Conservation (phyloP, 2,113 vertebrate genomes). For the Baryphthengus martii region DNA sequence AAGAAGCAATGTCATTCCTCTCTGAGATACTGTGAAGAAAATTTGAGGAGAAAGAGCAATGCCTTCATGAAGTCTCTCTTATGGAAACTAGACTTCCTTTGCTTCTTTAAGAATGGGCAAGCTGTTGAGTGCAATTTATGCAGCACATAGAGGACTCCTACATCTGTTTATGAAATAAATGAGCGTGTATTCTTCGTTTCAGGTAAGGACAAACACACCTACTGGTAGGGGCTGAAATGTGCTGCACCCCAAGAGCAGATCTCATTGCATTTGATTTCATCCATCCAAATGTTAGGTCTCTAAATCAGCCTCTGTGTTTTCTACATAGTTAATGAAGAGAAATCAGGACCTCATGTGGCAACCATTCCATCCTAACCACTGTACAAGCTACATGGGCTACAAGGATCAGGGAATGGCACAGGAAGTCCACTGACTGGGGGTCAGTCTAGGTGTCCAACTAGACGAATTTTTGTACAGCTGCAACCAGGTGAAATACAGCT, state of each 20-base stretch:
- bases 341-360: not conserved
- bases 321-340: not conserved
- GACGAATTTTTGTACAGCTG: not conserved
- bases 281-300: not conserved
- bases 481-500: not conserved
- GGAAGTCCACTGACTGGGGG: not conserved
- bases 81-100: not conserved
- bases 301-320: not conserved
- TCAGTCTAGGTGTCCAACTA: not conserved
- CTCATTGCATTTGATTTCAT: not conserved
- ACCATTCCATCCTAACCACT: not conserved
- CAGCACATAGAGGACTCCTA: not conserved
- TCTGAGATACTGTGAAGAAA: not conserved
- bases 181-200: not conserved
- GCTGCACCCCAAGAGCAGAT: not conserved
- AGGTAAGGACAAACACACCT: not conserved
- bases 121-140: not conserved
- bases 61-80: not conserved
- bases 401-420: fast-evolving
- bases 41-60: not conserved
- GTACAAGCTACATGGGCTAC: not conserved
- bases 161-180: not conserved
- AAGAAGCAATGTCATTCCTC: not conserved
- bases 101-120: not conserved
- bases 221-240: not conserved